Evolutionary conservation across 2,888 invertebrate genomes (phyloP), one percentile per base, ranked within the genome.

Genomic region (Willowsia nigromaculata): DNA sequence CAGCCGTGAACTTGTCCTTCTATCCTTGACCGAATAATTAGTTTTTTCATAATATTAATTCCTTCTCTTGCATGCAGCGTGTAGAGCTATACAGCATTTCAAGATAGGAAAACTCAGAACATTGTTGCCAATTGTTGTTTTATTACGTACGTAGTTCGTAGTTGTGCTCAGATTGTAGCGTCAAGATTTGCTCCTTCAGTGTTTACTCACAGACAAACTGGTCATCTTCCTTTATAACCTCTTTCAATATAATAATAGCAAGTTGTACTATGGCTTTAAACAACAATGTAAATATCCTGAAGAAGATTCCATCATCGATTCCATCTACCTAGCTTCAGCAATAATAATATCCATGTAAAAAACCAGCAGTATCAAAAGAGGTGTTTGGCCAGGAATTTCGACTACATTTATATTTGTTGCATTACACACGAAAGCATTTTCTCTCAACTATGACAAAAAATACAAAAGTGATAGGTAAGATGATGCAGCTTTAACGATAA

Each of bases 21-120:
- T 88, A 82, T 30, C 87, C 87, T 88, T 88, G 87, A 88, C 87
- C 87, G 81, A 82, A 88, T 74, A 88, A 74, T 88, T 88, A 43
- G 81, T 56, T 82, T 88, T 68, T 82, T 82, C 33, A 22, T 71
- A 37, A n/a, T n/a, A n/a, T n/a, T n/a, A n/a, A n/a, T 40, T 59
- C 27, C 25, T 59, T 71, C 11, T 40, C 40, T 13, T 40, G 30
- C 25, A 68, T 13, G 15, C 4, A 18, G n/a, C n/a, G n/a, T n/a
- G n/a, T n/a, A n/a, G n/a, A n/a, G n/a, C n/a, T n/a, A n/a, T n/a
- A n/a, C n/a, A n/a, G n/a, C n/a, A n/a, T n/a, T n/a, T n/a, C n/a
- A n/a, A n/a, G n/a, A n/a, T n/a, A n/a, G n/a, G n/a, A n/a, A n/a
- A n/a, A n/a, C n/a, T n/a, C n/a, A n/a, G n/a, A n/a, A n/a, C n/a